A percentile compares a stretch with the other conserved stretches of the same genome.
These are phyloP conservation scores for Sebastes oblongus DNA, from an alignment of 2,797 vertebrate species.

Conservation along the genomic window DNA sequence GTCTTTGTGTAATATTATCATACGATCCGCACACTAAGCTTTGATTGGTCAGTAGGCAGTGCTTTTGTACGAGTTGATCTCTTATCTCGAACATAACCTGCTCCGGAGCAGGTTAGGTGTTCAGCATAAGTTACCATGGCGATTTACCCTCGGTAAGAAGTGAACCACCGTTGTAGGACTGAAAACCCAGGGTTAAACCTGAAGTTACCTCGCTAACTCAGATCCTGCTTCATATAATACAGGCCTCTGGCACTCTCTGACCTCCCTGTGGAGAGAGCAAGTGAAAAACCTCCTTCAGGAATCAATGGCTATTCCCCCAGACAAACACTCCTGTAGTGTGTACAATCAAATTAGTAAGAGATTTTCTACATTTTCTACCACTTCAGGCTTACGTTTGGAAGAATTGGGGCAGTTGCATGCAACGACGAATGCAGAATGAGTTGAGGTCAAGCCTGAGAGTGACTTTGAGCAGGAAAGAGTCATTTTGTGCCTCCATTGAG, in stretches of 20 bases:
- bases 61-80: too few species aligned
- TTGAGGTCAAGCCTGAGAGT: background rate
- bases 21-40: too few species aligned
- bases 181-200: too few species aligned
- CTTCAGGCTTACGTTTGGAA: background rate
- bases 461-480: constrained; percentile 11
- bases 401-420: background rate
- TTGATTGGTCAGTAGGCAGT: too few species aligned
- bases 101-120: too few species aligned
- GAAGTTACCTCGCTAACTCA: too few species aligned
- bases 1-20: too few species aligned
- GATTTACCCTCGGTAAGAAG: too few species aligned
- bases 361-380: background rate
- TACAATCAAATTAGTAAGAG: background rate
- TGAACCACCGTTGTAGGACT: too few species aligned
- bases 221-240: too few species aligned
- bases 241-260: background rate
- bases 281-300: background rate
- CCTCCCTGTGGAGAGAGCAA: background rate
- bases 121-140: too few species aligned
- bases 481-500: constrained; percentile 35
- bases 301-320: background rate
- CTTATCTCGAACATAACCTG: too few species aligned
- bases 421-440: background rate
- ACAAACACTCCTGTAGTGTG: background rate